Conservation (phyloP, 1,140 invertebrate genomes). For the Zaprionus ornatus region DNA sequence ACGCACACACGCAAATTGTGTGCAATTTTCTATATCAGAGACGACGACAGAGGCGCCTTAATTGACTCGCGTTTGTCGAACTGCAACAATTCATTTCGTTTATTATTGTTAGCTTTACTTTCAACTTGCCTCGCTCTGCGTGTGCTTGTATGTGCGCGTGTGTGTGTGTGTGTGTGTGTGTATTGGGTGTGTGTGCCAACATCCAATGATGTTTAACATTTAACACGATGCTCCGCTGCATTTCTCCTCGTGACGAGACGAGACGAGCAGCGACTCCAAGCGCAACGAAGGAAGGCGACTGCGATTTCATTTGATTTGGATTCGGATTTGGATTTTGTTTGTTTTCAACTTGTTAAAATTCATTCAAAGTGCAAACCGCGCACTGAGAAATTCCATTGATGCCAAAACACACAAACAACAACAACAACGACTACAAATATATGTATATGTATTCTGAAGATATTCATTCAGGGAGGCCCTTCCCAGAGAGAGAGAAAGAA, state of each 20-base stretch:
- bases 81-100: slow-evolving; percentile 6
- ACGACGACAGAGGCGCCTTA: background rate
- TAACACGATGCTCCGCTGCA: slow-evolving; percentile 8
- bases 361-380: slow-evolving; percentile 4
- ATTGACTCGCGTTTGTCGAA: slow-evolving; percentile 5
- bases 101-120: slow-evolving; percentile 12
- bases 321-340: too few species aligned
- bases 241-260: background rate
- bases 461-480: background rate
- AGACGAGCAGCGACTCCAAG: background rate
- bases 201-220: slow-evolving; percentile 12
- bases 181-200: background rate
- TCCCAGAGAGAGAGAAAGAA: background rate
- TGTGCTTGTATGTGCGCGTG: background rate
- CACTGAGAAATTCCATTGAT: slow-evolving; percentile 1
- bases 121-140: background rate
- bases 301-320: background rate
- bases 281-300: slow-evolving; percentile 1
- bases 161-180: background rate
- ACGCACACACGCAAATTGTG: background rate
- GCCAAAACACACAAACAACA: background rate
- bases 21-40: slow-evolving; percentile 9
- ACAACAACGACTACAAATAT: background rate
- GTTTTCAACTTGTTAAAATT: slow-evolving; percentile 2
- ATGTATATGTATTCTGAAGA: background rate